These are phyloP conservation scores for Sarotherodon lohbergeri DNA, from an alignment of 2,113 vertebrate genomes.

Conservation along the genomic window DNA sequence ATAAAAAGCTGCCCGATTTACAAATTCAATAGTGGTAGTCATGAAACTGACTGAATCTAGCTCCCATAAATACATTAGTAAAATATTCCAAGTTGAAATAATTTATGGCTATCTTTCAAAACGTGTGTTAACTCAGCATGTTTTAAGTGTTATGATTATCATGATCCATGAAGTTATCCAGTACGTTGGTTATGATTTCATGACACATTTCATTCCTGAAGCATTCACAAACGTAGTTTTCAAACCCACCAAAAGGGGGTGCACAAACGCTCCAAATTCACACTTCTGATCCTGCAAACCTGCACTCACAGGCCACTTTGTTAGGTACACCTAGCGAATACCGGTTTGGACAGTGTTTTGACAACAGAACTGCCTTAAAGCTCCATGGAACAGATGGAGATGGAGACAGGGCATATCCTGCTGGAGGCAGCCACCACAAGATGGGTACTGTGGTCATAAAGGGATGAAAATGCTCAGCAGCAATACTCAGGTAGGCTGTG, in stretches of 20 bases:
- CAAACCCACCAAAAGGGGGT: slow-evolving; percentile 38
- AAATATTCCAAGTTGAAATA: background rate
- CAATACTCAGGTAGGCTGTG: background rate
- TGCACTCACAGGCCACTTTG: background rate
- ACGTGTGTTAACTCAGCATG: background rate
- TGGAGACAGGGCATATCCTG: background rate
- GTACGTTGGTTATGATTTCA: background rate
- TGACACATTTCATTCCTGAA: background rate
- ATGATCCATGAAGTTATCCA: background rate
- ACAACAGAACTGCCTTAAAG: background rate
- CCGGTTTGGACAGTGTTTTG: background rate
- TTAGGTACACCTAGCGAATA: background rate
- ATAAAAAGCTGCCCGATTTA: background rate
- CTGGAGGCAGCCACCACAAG: background rate
- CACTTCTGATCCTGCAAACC: background rate
- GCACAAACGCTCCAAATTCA: slow-evolving; percentile 6
- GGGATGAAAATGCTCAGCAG: background rate
- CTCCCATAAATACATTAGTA: background rate
- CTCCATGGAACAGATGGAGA: background rate
- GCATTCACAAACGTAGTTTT: background rate
- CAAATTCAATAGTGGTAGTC: background rate
- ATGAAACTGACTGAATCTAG: background rate
- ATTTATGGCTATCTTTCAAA: background rate
- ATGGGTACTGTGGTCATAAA: background rate
- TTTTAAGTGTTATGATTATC: background rate